Evolutionary conservation across 2,113 vertebrate species (phyloP).

Genomic region (Spilogale gracilis): DNA sequence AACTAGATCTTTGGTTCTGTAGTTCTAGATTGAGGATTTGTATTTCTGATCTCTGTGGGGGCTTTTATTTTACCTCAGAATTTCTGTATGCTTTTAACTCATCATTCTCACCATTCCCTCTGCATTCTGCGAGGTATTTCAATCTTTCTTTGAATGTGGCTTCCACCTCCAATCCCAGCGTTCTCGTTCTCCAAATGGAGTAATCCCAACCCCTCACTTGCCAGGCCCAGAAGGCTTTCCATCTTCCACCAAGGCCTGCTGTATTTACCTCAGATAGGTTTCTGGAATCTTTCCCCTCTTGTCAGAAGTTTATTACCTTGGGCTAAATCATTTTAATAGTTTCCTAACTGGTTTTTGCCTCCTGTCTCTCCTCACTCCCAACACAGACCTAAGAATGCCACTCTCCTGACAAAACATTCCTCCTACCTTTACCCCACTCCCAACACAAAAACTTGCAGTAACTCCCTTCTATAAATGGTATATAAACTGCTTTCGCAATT

Average conservation of each 20-base stretch:
- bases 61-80: not conserved
- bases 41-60: not conserved
- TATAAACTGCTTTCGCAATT: not conserved
- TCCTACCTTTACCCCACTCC: rapidly evolving
- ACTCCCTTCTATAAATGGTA: not conserved
- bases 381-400: constrained; percentile 12
- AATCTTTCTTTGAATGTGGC: not conserved
- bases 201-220: not conserved
- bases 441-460: not conserved
- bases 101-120: not conserved
- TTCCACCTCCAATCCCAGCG: not conserved
- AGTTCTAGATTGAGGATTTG: not conserved
- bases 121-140: not conserved
- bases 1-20: not conserved
- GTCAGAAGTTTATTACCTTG: constrained; percentile 35
- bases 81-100: not conserved
- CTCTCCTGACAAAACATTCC: not conserved
- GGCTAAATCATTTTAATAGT: constrained; percentile 52
- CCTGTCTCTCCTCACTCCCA: not conserved
- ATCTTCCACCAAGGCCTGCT: not conserved
- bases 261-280: constrained; percentile 18
- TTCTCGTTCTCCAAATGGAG: not conserved
- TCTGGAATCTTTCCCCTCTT: not conserved
- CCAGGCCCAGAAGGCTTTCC: not conserved
- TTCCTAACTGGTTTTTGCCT: constrained; percentile 53